Evolutionary conservation across 2,797 vertebrate genomes (phyloP).

Genomic region (Dendrocincla fuliginosa): DNA sequence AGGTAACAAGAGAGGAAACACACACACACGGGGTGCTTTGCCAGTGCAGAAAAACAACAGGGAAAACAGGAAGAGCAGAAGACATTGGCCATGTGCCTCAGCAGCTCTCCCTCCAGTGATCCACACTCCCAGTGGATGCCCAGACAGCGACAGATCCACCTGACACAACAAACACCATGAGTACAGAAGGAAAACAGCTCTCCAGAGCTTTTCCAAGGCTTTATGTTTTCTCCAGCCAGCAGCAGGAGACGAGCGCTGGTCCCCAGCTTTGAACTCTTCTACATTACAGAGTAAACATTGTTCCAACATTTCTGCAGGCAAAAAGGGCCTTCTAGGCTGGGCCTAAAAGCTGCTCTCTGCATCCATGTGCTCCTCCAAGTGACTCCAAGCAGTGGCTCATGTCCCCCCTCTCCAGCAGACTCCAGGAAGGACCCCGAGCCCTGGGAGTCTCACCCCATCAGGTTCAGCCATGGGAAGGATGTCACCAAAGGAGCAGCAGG

Average conservation of each 20-base stretch:
- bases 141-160: neutral
- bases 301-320: neutral
- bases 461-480: neutral
- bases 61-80: neutral
- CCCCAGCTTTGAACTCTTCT: neutral
- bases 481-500: neutral
- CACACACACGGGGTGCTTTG: neutral
- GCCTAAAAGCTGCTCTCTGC: neutral
- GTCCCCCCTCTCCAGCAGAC: neutral
- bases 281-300: neutral
- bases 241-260: neutral
- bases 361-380: rapidly evolving
- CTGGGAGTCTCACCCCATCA: neutral
- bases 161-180: neutral
- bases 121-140: neutral
- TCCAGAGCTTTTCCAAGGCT: neutral
- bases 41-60: neutral
- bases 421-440: neutral
- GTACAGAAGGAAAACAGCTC: neutral
- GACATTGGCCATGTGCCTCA: rapidly evolving
- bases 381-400: neutral
- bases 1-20: neutral
- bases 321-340: neutral
- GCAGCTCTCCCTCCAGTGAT: rapidly evolving
- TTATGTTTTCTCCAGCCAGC: neutral